Base-by-base conservation (phyloP, 2,888 invertebrate genomes). In the Callimorpha dominula region DNA sequence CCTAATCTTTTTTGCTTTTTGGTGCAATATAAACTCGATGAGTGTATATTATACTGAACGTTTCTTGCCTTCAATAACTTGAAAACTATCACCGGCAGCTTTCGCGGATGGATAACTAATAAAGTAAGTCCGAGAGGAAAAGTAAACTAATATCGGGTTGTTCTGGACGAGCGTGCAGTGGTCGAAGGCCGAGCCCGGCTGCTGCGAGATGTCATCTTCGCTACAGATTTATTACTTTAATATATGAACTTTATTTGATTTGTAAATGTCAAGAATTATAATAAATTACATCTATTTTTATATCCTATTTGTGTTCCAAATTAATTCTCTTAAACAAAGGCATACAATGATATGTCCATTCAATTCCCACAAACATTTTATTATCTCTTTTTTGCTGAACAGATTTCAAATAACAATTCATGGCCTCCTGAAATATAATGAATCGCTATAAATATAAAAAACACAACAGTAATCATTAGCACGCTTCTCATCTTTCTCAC, bases 81-180 rank as follows among this genome's bases (percentile, higher is more conserved):
- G 92, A 90, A 92, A 94, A 94, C 92, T 94, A 94, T 93, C 91
- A 91, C 87, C 86, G 90, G 88, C 90, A 89, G 90, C 90, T 91
- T 90, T 90, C 88, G 88, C 89, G 91, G 91, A 84, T 91, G 88
- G 93, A 90, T 94, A 95, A 93, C 93, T 95, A 95, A 95, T 95
- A 95, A 94, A 94, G 93, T 94, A 94, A 95, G 93, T 95, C 95
- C 90, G 91, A 95, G 95, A 93, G 93, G 92, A 94, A 95, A 96
- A 96, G 96, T 95, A 96, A 96, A 96, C 96, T 96, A 96, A 96
- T 96, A 96, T 95, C 95, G 93, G 93, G 86, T 90, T 92, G 92
- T 92, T 90, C 89, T 88, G 90, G 85, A 85, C 87, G 88, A 86
- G 87, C 88, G 88, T 74, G 78, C 76, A 78, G 81, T 79, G 81